These are phyloP conservation scores for Odiellus spinosus DNA, from an alignment of 2,888 invertebrate species.

Conservation along the genomic window DNA sequence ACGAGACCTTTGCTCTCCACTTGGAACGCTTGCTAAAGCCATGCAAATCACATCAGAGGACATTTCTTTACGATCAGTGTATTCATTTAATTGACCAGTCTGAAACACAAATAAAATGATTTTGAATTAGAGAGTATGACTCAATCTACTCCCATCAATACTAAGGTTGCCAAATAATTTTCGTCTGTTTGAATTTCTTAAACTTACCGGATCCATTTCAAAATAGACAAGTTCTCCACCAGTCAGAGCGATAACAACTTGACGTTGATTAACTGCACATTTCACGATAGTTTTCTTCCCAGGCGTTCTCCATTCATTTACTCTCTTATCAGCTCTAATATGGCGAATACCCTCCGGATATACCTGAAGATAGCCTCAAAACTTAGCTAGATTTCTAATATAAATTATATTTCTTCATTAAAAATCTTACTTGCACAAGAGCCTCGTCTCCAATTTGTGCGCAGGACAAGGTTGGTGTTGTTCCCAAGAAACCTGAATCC, in stretches of 20 bases:
- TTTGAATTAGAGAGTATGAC: too few species aligned
- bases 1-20: conserved; percentile 85
- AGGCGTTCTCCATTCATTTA: conserved; percentile 98
- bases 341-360: conserved; percentile 91
- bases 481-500: conserved; percentile 96
- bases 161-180: not conserved
- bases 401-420: not conserved
- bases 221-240: conserved; percentile 98
- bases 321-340: conserved; percentile 91
- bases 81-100: conserved; percentile 96
- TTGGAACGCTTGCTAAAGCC: conserved; percentile 87
- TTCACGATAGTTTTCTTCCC: conserved; percentile 92
- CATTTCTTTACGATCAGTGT: conserved; percentile 91
- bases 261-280: conserved; percentile 95
- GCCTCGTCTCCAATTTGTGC: conserved; percentile 95
- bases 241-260: conserved; percentile 92
- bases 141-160: not conserved
- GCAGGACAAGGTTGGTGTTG: conserved; percentile 95
- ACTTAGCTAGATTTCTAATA: too few species aligned
- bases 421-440: conserved; percentile 72
- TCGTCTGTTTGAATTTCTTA: not conserved
- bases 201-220: conserved; percentile 94
- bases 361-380: conserved; percentile 46
- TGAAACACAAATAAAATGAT: conserved; percentile 32
- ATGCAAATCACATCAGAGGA: conserved; percentile 95